Evolutionary conservation across 2,113 vertebrate species (phyloP).

Genomic region (Chamaea fasciata): DNA sequence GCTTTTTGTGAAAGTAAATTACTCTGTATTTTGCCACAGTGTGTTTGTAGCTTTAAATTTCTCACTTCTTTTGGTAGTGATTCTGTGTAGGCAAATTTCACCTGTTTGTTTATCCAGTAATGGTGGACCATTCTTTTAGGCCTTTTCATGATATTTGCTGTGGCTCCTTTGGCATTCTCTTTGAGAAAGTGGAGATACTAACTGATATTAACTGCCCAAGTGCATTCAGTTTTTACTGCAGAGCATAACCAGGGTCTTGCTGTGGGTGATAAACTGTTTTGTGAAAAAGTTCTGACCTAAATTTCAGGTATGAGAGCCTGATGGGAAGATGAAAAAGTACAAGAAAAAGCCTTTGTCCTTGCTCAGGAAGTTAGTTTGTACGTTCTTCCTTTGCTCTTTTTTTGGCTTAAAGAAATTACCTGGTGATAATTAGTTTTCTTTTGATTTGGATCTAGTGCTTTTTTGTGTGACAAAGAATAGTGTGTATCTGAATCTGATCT

Average conservation of each 20-base stretch:
- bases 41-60: not conserved
- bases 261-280: not conserved
- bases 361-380: not conserved
- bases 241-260: not conserved
- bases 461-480: not conserved
- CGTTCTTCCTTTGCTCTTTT: not conserved
- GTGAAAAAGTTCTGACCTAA: not conserved
- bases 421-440: not conserved
- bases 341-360: not conserved
- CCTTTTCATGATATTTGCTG: not conserved
- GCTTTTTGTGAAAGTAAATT: not conserved
- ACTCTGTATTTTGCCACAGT: not conserved
- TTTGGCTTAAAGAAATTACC: not conserved
- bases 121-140: not conserved
- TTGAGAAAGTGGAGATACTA: not conserved
- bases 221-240: not conserved
- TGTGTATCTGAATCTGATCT: not conserved
- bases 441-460: not conserved
- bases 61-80: not conserved
- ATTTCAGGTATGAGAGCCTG: not conserved
- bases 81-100: not conserved
- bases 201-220: not conserved
- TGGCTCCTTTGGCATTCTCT: not conserved
- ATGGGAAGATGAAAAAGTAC: not conserved
- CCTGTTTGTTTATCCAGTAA: not conserved